These are phyloP conservation scores for Tympanoctomys barrerae DNA, from an alignment of 2,797 vertebrate species.

Conservation along the genomic window DNA sequence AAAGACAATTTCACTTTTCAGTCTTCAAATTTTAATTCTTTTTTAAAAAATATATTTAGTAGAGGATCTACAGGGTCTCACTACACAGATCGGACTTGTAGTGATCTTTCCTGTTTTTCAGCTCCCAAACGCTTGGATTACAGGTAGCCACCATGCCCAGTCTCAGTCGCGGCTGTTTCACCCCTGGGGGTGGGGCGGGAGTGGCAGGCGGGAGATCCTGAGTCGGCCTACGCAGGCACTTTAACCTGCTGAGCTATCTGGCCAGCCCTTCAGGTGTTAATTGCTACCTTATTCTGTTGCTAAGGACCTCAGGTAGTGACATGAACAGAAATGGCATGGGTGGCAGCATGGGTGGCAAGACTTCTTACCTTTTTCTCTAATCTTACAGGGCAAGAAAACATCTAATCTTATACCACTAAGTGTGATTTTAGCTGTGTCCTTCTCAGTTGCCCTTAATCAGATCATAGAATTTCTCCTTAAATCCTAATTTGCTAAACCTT, in stretches of 20 bases:
- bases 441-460: neutral
- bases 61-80: too few relatives aligned
- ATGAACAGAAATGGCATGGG: neutral
- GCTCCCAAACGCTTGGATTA: too few relatives aligned
- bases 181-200: too few relatives aligned
- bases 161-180: too few relatives aligned
- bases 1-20: neutral
- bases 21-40: neutral
- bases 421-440: slow-evolving; percentile 45
- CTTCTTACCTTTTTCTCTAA: neutral
- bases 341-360: neutral
- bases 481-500: neutral
- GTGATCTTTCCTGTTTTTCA: too few relatives aligned
- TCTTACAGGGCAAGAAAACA: neutral
- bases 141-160: too few relatives aligned
- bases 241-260: too few relatives aligned
- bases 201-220: too few relatives aligned
- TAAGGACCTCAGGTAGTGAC: neutral
- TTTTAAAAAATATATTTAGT: too few relatives aligned
- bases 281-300: slow-evolving; percentile 18
- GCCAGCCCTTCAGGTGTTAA: neutral
- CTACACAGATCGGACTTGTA: too few relatives aligned
- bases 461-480: neutral
- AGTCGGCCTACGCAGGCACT: too few relatives aligned
- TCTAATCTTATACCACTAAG: neutral